phyloP scores from a whole-genome alignment of 1,140 invertebrate genomes.

The Pseudachorutes palmiensis region DNA sequence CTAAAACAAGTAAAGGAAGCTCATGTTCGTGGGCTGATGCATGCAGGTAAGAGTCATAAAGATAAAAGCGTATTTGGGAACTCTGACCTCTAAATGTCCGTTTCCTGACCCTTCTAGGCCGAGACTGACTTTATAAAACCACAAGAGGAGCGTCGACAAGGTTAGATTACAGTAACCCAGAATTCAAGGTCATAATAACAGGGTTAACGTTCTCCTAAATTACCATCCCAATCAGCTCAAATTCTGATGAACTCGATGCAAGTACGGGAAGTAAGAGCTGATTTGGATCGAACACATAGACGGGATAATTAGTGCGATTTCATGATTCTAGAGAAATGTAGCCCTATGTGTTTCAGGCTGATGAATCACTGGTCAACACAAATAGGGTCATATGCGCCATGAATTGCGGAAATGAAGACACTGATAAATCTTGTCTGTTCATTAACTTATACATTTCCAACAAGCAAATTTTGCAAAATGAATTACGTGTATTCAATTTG shows the following conservation, averaged over 20 bases:
- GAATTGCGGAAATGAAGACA: too few species aligned
- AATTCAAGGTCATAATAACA: neutral
- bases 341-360: too few species aligned
- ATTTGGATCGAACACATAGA: constrained; percentile 58
- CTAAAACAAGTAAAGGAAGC: constrained; percentile 45
- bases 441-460: too few species aligned
- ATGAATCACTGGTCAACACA: too few species aligned
- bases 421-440: too few species aligned
- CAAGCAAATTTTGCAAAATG: too few species aligned
- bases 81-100: neutral
- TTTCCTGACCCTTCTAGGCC: constrained; percentile 47
- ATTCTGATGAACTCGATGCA: constrained; percentile 51
- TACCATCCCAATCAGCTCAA: constrained; percentile 50
- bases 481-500: too few species aligned
- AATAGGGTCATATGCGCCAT: too few species aligned
- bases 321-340: too few species aligned
- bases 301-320: too few species aligned
- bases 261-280: constrained; percentile 56
- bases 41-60: constrained; percentile 41
- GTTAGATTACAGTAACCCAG: neutral
- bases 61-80: neutral
- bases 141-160: constrained; percentile 51
- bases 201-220: neutral
- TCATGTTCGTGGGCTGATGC: constrained; percentile 44
- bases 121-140: constrained; percentile 52